A percentile compares a stretch with the other conserved stretches of the same genome.
Evolutionary conservation across 2,113 vertebrate species (phyloP).

Genomic region (Tiliqua scincoides): DNA sequence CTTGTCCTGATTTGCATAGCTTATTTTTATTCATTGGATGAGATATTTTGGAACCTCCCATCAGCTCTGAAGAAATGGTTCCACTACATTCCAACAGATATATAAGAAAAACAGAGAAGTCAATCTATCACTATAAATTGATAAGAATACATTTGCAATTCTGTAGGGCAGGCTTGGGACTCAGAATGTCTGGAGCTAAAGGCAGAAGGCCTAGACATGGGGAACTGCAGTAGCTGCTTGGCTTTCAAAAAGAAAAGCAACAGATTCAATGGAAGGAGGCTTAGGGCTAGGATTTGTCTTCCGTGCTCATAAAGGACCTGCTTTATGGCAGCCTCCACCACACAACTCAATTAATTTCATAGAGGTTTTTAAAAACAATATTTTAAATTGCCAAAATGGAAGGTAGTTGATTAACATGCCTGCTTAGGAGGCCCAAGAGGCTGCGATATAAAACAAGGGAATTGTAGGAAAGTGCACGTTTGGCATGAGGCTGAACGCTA

Average conservation of each 20-base stretch:
- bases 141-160: neutral
- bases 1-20: neutral
- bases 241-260: constrained; percentile 9
- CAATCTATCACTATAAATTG: neutral
- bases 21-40: neutral
- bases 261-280: constrained; percentile 20
- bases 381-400: neutral
- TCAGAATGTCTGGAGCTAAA: neutral
- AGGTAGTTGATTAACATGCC: neutral
- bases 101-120: neutral
- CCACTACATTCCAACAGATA: neutral
- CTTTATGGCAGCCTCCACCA: constrained; percentile 5
- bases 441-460: neutral
- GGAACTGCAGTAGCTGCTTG: neutral
- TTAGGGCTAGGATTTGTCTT: neutral
- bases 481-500: constrained; percentile 29
- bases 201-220: neutral
- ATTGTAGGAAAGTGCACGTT: constrained; percentile 16
- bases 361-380: neutral
- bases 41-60: neutral
- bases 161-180: neutral
- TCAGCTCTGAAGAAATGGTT: neutral
- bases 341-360: fast-evolving
- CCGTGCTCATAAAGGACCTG: constrained; percentile 19
- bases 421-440: constrained; percentile 29